Evolutionary conservation across 2,113 vertebrate genomes (phyloP).

Genomic region (Blennius ocellaris): DNA sequence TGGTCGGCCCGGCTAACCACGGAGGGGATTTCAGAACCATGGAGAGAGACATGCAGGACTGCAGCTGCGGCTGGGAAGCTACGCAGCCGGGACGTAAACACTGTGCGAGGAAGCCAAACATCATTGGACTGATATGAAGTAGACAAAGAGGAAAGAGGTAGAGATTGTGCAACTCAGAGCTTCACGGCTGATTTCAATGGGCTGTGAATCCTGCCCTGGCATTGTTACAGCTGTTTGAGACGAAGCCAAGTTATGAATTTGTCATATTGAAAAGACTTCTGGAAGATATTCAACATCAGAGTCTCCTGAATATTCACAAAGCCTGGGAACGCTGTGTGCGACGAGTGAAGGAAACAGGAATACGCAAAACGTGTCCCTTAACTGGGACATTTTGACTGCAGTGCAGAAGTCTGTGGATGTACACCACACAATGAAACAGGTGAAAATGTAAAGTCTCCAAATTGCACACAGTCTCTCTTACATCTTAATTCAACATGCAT

Average conservation of each 20-base stretch:
- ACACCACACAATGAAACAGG: background rate
- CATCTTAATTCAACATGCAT: too few relatives aligned
- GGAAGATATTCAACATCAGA: background rate
- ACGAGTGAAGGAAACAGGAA: background rate
- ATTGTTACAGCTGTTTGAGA: background rate
- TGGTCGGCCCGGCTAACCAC: conserved; percentile 17
- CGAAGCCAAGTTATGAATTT: background rate
- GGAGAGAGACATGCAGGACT: conserved; percentile 69
- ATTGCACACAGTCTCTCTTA: too few relatives aligned
- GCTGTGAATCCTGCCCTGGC: background rate
- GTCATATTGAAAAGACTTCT: too few relatives aligned
- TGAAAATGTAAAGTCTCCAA: too few relatives aligned
- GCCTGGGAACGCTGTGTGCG: background rate
- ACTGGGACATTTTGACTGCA: background rate
- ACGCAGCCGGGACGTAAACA: conserved; percentile 7
- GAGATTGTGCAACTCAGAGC: background rate
- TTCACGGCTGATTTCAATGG: background rate
- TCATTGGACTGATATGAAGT: fast-evolving
- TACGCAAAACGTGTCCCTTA: background rate
- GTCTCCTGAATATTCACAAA: background rate
- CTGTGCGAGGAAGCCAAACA: background rate
- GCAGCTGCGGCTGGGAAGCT: conserved; percentile 44
- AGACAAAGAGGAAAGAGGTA: background rate
- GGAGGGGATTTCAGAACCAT: conserved; percentile 75
- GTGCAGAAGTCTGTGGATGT: background rate